Conservation (phyloP, 2,113 vertebrate species). For the Grantiella picta region DNA sequence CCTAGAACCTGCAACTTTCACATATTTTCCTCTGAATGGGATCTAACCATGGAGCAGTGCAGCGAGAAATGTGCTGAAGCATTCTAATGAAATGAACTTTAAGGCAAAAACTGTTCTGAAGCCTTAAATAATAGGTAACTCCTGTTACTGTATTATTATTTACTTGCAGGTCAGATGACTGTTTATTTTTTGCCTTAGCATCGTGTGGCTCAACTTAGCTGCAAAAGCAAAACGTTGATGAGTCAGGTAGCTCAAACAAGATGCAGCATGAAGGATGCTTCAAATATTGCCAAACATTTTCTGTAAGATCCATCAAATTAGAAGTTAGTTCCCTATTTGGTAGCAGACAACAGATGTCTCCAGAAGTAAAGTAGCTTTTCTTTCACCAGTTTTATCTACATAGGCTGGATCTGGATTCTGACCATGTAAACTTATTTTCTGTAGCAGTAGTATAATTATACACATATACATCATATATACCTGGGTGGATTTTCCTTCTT, state of each 20-base stretch:
- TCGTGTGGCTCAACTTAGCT: background rate
- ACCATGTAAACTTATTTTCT: background rate
- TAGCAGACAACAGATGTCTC: background rate
- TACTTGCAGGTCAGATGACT: background rate
- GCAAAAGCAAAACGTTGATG: conserved; percentile 11
- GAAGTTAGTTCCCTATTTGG: background rate
- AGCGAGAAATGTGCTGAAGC: background rate
- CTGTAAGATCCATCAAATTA: background rate
- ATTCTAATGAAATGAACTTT: background rate
- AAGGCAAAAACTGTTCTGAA: background rate
- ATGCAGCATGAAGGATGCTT: background rate
- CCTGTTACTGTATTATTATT: background rate
- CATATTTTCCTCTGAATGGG: background rate
- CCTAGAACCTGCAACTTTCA: background rate
- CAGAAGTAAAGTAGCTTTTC: background rate
- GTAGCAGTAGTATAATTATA: background rate
- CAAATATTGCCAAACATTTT: conserved; percentile 9
- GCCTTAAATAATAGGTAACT: background rate
- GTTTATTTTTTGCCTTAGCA: background rate
- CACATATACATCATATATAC: background rate
- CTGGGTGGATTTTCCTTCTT: background rate
- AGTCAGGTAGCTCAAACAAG: conserved; percentile 31
- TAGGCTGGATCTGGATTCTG: background rate
- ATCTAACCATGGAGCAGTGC: background rate
- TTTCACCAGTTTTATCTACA: background rate